Base-by-base conservation (phyloP, 2,888 invertebrate genomes). In the Parnassius apollo region DNA sequence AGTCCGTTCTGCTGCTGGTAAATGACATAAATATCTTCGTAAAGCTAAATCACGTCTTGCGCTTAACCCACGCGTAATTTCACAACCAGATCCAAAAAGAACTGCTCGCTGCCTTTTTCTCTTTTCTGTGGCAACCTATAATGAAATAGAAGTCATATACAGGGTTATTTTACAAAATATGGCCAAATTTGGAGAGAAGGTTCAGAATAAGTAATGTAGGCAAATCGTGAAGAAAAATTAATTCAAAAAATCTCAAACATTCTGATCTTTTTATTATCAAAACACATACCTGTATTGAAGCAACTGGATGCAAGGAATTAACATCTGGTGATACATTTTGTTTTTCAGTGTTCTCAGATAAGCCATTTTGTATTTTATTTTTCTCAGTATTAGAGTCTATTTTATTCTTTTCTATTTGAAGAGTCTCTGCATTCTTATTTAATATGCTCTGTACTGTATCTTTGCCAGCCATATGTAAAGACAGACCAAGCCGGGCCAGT, bases 11-110 rank as follows among this genome's bases (percentile, higher is more conserved):
- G 93, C 93, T 1, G 94, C 88, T 0, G 95, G 95, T 71, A 95
- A 83, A 70, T 94, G 93, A 75, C 95, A 95, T 55, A 96, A 82
- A 76, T 94, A 94, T 45, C 95, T 87, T 9, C 95, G 91, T 65
- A 97, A 93, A 42, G 95, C 94, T 64, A 97, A 87, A 80, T 97
- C 97, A 59, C 95, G 93, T 18, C 97, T 92, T 9, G 97, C 96
- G 70, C 96, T 96, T 56, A 97, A 83, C 0, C 96, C 97, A 13
- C 96, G 93, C 42, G 96, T 94, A 73, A 94, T 95, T 52, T 95
- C 94, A 59, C 96, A 96, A 18, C 96, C 96, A 52, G 96, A 94
- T 75, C 94, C 94, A 65, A 94, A 93, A 68, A 97, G 93, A 2
- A 96, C 91, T 57, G 93, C 93, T 11, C 95, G 92, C 65, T 94